Evolutionary conservation across 2,113 vertebrate species (phyloP).

Genomic region (Takifugu flavidus): DNA sequence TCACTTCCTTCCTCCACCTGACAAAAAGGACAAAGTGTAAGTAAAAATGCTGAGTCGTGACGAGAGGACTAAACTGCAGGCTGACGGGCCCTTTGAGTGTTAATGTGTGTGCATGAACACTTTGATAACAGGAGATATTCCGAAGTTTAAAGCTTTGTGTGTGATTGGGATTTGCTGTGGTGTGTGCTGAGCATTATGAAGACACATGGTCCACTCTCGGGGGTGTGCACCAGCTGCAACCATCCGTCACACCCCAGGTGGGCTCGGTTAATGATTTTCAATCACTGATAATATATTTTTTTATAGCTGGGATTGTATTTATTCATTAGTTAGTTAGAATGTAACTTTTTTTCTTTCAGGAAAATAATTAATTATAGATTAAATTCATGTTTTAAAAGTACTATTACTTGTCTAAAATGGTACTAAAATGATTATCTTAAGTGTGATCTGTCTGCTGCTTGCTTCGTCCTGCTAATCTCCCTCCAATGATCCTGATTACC

Average conservation of each 20-base stretch:
- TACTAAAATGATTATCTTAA: no score
- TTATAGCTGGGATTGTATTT: no score
- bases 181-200: constrained; percentile 2
- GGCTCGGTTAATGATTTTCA: constrained; percentile 6
- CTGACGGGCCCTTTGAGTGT: no score
- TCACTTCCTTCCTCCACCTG: constrained; percentile 58
- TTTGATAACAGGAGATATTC: constrained; percentile 7
- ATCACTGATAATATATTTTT: constrained; percentile 12
- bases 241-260: constrained; percentile 48
- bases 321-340: no score
- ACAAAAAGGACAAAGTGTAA: constrained; percentile 5
- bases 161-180: constrained; percentile 26
- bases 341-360: no score
- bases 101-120: not conserved
- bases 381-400: no score
- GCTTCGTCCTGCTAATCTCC: no score
- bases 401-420: no score
- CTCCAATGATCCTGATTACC: no score
- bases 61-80: not conserved
- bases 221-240: constrained; percentile 14
- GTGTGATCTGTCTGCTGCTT: no score
- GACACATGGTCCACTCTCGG: constrained; percentile 21
- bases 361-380: no score
- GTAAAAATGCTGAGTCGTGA: not conserved
- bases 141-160: constrained; percentile 24